Evolutionary conservation across 2,888 invertebrate genomes (phyloP), one percentile per base, ranked within the genome.

Genomic region (Schizotus pectinicornis): DNA sequence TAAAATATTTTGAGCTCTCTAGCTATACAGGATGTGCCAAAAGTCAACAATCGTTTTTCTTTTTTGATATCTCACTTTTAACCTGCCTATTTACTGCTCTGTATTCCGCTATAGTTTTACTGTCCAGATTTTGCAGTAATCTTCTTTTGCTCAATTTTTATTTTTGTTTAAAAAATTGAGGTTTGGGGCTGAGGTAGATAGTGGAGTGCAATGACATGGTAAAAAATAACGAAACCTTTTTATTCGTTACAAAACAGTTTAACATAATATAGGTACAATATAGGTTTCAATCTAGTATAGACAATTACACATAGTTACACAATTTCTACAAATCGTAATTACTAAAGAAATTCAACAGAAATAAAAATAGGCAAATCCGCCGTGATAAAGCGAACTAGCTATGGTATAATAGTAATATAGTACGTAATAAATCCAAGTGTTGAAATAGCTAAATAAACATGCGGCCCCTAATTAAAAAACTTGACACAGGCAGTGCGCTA

Each of bases 211-310:
- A 22, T 22, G 22, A 22, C 22, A 22, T 22, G 22, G 22, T 22
- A 51, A 59, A 59, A 59, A 56, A 60, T 60, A 60, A 60, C 56
- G 60, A 60, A 60, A 60, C 52, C 48, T 60, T 60, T 60, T 56
- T 52, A 53, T 60, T 54, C 47, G 39, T 56, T 60, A 56, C 47
- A 56, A 60, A 59, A 60, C 52, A 60, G 48, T 49, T 60, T 50
- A 59, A 59, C 46, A 60, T 60, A 56, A 56, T 51, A 50, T 51
- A 60, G 49, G 31, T 59, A 60, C 60, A 60, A 55, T 59, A 53
- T 57, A 53, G 41, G 31, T 52, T 50, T 56, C 47, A 47, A 35
- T 60, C 60, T 60, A 56, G 52, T 51, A 53, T 56, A 58, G 56
- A 60, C 56, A 59, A 55, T 59, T 59, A 60, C 60, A 60, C 56